Percentiles rank a stretch among this genome's conserved stretches.
These are phyloP conservation scores for Echeneis naucrates DNA, from an alignment of 2,797 vertebrate species.

Conservation along the genomic window DNA sequence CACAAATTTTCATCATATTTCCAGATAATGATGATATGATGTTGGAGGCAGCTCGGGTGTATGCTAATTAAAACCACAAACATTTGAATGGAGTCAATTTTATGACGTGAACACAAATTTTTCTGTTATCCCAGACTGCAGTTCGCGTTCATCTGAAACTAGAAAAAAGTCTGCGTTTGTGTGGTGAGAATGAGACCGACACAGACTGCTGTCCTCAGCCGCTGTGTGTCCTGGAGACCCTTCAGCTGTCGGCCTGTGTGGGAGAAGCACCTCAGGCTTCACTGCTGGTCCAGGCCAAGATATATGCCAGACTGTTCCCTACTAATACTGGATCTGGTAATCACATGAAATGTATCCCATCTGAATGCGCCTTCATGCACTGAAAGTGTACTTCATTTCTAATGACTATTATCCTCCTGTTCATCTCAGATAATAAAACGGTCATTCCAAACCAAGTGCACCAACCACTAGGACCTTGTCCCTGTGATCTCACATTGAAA, in stretches of 20 bases:
- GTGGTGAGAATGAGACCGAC: constrained; percentile 77
- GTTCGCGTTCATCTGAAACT: constrained; percentile 81
- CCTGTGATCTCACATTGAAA: constrained; percentile 89
- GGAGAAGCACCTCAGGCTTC: constrained; percentile 72
- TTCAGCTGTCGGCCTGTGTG: constrained; percentile 88
- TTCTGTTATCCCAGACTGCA: constrained; percentile 54
- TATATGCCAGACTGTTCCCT: constrained; percentile 84
- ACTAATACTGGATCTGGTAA: constrained; percentile 83
- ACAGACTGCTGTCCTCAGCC: constrained; percentile 82
- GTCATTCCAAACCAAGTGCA: constrained; percentile 91
- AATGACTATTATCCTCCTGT: background rate
- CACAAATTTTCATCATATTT: background rate
- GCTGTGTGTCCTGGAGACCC: constrained; percentile 86
- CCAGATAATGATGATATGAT: background rate
- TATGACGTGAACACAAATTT: background rate
- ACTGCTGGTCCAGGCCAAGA: constrained; percentile 90
- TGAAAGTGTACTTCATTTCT: background rate
- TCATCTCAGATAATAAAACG: constrained; percentile 86
- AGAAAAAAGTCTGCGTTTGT: constrained; percentile 79
- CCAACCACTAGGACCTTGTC: constrained; percentile 92
- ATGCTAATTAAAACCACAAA: constrained; percentile 8
- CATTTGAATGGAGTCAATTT: background rate
- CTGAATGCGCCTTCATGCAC: background rate
- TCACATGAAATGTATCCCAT: background rate
- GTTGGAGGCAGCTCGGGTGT: background rate